Evolutionary conservation across 2,113 vertebrate genomes (phyloP).

Genomic region (Chauna torquata): DNA sequence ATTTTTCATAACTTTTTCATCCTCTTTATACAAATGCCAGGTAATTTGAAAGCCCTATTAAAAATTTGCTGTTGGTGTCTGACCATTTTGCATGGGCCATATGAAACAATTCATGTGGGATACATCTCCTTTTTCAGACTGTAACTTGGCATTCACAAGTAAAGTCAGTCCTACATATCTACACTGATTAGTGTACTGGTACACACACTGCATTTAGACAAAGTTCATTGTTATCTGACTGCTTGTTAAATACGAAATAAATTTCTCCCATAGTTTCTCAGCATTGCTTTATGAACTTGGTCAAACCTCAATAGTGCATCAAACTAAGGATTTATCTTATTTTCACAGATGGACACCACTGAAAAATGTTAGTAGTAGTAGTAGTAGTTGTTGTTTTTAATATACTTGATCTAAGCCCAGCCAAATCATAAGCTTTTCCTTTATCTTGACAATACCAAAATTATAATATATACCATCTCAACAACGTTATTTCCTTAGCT

Average conservation of each 20-base stretch:
- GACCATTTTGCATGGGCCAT: neutral
- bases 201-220: neutral
- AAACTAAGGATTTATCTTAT: neutral
- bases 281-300: neutral
- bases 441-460: neutral
- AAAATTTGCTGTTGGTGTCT: neutral
- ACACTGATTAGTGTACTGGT: too few relatives aligned
- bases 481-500: neutral
- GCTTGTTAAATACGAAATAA: neutral
- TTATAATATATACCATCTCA: neutral
- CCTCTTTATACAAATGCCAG: neutral
- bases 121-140: neutral
- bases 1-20: neutral
- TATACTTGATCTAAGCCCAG: neutral
- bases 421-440: neutral
- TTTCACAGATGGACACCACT: neutral
- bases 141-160: neutral
- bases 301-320: neutral
- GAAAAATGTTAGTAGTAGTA: neutral
- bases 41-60: neutral
- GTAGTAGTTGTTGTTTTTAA: too few relatives aligned
- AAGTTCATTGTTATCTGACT: neutral
- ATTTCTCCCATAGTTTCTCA: neutral
- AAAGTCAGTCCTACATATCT: neutral
- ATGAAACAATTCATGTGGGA: neutral